Percentiles rank a stretch among this genome's conserved stretches.
Conservation (phyloP, 2,797 vertebrate genomes). For the Falco rusticolus region DNA sequence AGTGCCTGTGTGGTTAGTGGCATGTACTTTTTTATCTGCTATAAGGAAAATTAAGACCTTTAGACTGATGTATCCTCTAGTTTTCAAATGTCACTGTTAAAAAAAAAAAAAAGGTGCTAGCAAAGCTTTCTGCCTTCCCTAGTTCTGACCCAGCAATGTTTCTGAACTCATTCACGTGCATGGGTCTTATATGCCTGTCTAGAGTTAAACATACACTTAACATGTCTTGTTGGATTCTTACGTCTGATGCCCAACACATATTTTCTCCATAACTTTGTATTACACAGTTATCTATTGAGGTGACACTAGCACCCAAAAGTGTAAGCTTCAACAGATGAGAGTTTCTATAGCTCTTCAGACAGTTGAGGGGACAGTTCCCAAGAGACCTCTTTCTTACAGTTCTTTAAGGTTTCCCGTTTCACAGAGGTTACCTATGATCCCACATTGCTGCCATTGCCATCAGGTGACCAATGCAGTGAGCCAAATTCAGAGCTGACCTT, state of each 20-base stretch:
- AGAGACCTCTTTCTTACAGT: neutral
- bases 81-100: neutral
- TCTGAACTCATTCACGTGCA: neutral
- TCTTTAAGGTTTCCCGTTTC: neutral
- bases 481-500: neutral
- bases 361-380: neutral
- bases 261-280: neutral
- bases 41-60: neutral
- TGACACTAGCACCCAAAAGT: neutral
- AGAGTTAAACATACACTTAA: neutral
- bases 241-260: neutral
- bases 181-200: neutral
- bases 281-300: neutral
- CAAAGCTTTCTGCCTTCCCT: neutral
- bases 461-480: neutral
- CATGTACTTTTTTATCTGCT: neutral
- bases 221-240: neutral
- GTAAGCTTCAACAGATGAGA: neutral
- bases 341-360: neutral
- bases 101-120: neutral
- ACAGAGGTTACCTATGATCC: neutral
- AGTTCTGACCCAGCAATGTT: neutral
- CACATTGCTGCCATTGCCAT: neutral
- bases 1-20: neutral
- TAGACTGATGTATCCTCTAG: neutral